Evolutionary conservation across 2,113 vertebrate species (phyloP).

Genomic region (Clarias gariepinus): DNA sequence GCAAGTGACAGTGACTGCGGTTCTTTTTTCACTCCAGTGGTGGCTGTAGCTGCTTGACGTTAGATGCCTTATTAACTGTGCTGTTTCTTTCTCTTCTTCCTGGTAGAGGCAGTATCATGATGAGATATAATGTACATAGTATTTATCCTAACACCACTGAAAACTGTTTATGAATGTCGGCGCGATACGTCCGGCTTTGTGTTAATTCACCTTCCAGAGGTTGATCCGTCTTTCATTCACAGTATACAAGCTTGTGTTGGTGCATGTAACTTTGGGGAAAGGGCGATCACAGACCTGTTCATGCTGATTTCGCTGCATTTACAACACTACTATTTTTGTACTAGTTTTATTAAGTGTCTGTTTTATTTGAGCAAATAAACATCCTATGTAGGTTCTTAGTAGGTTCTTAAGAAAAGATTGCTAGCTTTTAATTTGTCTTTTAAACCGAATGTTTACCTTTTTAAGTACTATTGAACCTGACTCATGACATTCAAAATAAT

Average conservation of each 20-base stretch:
- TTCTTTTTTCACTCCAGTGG: conserved; percentile 64
- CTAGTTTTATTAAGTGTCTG: conserved; percentile 35
- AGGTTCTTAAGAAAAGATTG: not conserved
- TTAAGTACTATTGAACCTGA: not conserved
- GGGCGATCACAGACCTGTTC: conserved; percentile 9
- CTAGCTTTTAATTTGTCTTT: not conserved
- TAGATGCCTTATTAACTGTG: conserved; percentile 76
- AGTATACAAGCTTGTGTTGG: not conserved
- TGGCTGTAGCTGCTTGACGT: conserved; percentile 70
- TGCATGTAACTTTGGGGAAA: conserved; percentile 24
- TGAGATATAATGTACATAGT: conserved; percentile 68
- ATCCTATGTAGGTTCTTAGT: not conserved
- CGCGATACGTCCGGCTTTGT: conserved; percentile 11
- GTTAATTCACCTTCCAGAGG: conserved; percentile 14
- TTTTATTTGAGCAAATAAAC: conserved; percentile 30
- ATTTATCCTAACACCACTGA: conserved; percentile 65
- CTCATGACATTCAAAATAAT: not conserved
- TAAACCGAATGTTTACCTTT: not conserved
- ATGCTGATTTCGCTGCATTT: conserved; percentile 36
- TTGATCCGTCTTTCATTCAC: conserved; percentile 5
- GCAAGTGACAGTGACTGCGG: conserved; percentile 70
- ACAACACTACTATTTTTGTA: conserved; percentile 50
- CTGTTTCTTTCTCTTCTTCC: conserved; percentile 56
- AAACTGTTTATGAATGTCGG: conserved; percentile 29
- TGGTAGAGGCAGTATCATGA: conserved; percentile 62